These are phyloP conservation scores for Ichneumon xanthorius DNA, from an alignment of 2,888 invertebrate species.

Conservation along the genomic window DNA sequence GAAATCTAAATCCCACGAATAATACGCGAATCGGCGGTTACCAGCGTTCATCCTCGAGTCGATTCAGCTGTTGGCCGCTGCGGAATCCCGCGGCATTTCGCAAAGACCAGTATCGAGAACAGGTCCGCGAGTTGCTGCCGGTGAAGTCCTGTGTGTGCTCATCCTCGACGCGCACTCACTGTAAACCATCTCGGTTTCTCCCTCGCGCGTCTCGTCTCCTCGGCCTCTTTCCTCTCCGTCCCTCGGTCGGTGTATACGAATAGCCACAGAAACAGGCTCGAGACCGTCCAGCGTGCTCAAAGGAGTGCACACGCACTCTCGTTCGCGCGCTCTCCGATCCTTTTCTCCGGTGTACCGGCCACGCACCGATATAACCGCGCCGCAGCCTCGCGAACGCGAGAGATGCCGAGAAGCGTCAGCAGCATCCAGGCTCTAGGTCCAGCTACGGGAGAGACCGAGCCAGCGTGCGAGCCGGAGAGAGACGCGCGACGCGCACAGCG, in stretches of 20 bases:
- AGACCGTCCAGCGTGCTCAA: constrained; percentile 28
- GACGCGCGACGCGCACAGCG: constrained; percentile 44
- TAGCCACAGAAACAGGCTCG: constrained; percentile 31
- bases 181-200: constrained; percentile 36
- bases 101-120: constrained; percentile 81
- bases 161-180: constrained; percentile 58
- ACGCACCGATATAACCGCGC: constrained; percentile 49
- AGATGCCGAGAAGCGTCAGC: constrained; percentile 17
- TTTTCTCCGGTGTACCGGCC: constrained; percentile 38
- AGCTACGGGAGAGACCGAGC: background rate
- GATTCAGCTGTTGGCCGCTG: constrained; percentile 31
- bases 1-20: constrained; percentile 3
- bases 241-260: constrained; percentile 21
- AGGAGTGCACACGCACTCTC: constrained; percentile 63
- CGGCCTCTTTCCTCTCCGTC: constrained; percentile 52
- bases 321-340: constrained; percentile 47
- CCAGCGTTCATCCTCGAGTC: constrained; percentile 51
- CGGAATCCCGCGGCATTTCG: constrained; percentile 80
- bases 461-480: background rate
- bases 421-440: constrained; percentile 5
- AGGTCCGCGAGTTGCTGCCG: constrained; percentile 73
- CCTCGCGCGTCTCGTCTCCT: constrained; percentile 12
- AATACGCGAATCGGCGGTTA: constrained; percentile 21
- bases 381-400: constrained; percentile 30
- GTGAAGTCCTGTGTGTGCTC: constrained; percentile 65